Percentiles rank a stretch among this genome's conserved stretches.
Evolutionary conservation across 2,113 vertebrate genomes (phyloP).

Genomic region (Scytalopus superciliaris): DNA sequence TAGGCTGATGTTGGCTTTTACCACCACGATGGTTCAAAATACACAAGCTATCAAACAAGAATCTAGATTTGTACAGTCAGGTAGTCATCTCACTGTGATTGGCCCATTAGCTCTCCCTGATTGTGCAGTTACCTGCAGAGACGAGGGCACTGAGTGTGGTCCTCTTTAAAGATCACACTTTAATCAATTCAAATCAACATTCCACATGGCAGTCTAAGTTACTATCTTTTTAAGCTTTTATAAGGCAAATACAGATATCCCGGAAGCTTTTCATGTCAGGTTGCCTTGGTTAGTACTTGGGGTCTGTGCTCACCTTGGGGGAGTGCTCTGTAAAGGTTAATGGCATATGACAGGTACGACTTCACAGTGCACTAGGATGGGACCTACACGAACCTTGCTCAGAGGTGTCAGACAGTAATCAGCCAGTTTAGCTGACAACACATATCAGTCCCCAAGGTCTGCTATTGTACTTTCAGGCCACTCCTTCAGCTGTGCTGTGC

Average conservation of each 20-base stretch:
- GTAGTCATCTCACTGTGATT: not conserved
- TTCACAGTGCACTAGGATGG: fast-evolving
- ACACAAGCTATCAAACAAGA: not conserved
- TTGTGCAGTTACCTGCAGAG: not conserved
- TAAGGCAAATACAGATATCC: not conserved
- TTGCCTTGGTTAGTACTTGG: not conserved
- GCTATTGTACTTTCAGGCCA: not conserved
- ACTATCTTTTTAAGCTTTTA: not conserved
- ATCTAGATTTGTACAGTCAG: not conserved
- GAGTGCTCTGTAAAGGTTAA: not conserved
- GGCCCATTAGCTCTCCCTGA: not conserved
- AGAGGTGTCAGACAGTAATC: not conserved
- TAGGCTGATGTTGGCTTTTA: not conserved
- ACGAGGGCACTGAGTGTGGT: not conserved
- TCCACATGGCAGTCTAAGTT: not conserved
- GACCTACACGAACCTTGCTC: not conserved
- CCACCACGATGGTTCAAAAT: not conserved
- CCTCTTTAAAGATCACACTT: not conserved
- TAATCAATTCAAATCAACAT: not conserved
- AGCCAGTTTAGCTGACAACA: not conserved
- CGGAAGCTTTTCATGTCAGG: not conserved
- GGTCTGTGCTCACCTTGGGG: not conserved
- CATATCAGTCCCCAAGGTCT: not conserved
- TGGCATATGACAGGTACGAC: fast-evolving
- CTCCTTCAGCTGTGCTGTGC: not conserved